Conservation (phyloP, 2,888 invertebrate genomes). For the Tenthredo livida region DNA sequence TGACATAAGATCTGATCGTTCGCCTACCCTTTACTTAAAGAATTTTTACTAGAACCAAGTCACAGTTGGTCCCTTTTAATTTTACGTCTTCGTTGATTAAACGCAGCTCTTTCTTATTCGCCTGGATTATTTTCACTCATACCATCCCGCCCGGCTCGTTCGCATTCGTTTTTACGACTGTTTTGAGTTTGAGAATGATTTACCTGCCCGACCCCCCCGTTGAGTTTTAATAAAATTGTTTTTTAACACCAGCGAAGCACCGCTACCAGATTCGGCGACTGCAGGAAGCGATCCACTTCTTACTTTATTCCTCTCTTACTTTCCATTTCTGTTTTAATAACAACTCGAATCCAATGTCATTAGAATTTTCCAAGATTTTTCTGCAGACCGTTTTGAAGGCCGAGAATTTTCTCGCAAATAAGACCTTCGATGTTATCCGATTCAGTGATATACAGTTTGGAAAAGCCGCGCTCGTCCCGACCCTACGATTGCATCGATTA, state of each 20-base stretch:
- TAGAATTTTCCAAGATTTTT: neutral
- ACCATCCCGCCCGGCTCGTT: conserved; percentile 41
- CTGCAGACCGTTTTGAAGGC: neutral
- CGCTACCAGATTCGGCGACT: conserved; percentile 19
- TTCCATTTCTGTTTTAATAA: conserved; percentile 8
- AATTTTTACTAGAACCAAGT: neutral
- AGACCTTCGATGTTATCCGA: conserved; percentile 3
- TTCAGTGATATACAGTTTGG: neutral
- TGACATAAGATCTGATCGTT: neutral
- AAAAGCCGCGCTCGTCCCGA: neutral
- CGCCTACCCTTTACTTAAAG: neutral
- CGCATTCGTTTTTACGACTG: conserved; percentile 55
- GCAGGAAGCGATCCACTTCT: conserved; percentile 32
- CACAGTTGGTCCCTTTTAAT: conserved; percentile 57
- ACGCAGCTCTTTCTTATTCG: conserved; percentile 51
- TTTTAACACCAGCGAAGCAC: conserved; percentile 27
- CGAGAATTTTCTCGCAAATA: neutral
- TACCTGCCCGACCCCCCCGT: conserved; percentile 31
- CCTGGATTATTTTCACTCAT: neutral
- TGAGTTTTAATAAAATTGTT: conserved; percentile 63
- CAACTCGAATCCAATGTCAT: neutral
- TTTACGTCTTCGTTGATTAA: conserved; percentile 62
- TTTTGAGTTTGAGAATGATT: conserved; percentile 54
- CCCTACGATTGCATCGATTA: neutral
- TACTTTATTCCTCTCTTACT: neutral